Percentiles rank a stretch among this genome's conserved stretches.
Evolutionary conservation across 2,888 invertebrate species (phyloP).

Genomic region (Hetaerina titia): DNA sequence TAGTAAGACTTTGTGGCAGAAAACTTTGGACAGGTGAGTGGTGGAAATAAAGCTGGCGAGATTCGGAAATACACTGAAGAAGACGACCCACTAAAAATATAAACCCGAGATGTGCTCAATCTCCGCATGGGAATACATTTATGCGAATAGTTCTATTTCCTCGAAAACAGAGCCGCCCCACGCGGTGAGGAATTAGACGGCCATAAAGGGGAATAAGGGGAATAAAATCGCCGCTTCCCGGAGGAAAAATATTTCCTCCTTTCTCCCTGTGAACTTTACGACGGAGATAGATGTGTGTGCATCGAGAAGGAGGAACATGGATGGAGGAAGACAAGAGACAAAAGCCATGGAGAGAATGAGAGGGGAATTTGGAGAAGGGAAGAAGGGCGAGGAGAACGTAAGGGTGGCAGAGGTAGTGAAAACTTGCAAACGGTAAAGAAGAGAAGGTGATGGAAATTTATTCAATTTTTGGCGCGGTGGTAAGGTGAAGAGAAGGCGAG

Average conservation of each 20-base stretch:
- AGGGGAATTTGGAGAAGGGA: neutral
- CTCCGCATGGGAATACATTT: neutral
- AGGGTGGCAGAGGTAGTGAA: neutral
- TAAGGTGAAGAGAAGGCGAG: neutral
- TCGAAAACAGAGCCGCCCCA: neutral
- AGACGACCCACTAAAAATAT: constrained; percentile 38
- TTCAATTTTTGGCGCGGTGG: neutral
- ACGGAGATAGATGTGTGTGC: neutral
- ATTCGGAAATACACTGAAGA: constrained; percentile 16
- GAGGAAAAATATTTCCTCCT: neutral
- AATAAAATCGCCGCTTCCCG: neutral
- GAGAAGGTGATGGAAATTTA: neutral
- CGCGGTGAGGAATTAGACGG: neutral
- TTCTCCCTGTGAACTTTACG: neutral
- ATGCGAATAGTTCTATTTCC: neutral
- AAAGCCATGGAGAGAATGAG: neutral
- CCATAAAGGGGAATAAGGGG: neutral
- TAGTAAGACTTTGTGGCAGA: constrained; percentile 48
- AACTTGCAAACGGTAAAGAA: neutral
- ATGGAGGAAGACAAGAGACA: neutral
- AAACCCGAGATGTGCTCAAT: neutral
- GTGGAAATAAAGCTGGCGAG: constrained; percentile 44
- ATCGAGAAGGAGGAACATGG: neutral
- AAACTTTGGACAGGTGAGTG: constrained; percentile 54
- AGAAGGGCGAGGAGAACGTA: neutral